Base-by-base conservation (phyloP, 1,140 invertebrate species). In the Cryptotermes secundus region DNA sequence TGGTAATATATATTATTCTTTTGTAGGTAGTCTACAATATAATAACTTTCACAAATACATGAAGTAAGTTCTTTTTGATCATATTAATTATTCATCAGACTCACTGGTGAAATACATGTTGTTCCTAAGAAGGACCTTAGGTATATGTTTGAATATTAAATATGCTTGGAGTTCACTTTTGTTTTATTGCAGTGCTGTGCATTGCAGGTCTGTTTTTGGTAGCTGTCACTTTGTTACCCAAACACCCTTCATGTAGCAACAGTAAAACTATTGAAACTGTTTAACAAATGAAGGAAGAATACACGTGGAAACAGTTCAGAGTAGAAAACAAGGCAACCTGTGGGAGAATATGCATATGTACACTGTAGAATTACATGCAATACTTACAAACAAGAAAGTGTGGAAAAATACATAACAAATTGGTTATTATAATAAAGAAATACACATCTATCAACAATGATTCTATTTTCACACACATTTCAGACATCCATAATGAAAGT, bases 401-500 rank as follows among this genome's bases (percentile, higher is more conserved):
- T 72, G 59, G 59, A 72, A 72, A 72, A 72, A 72, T 72, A 72
- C 59, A 31, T 72, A 72, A 72, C 26, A 72, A 72, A 72, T 72
- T n/a, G 59, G n/a, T 31, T 72, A 31, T 72, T 72, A 72, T 31
- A 72, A 72, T 59, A 59, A 59, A 59, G 6, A 59, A 59, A 59
- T 72, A 72, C 14, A 14, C 31, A 7, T 72, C 0, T 72, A 7
- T 72, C 9, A 72, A 72, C n/a, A 72, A 2, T n/a, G 59, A 10
- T 16, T 16, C 31, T 72, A 72, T 72, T 72, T 72, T 26, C 14
- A 31, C 14, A 31, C 16, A 16, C 31, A 26, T 72, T 72, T 72
- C 26, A 72, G 10, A 72, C 31, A 3, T 31, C 59, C 59, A 72
- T n/a, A 0, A 72, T 72, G n/a, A 72, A 72, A 31, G 59, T 72